Base-by-base conservation (phyloP, 1,140 invertebrate species). In the Brachionus rotundiformis region DNA sequence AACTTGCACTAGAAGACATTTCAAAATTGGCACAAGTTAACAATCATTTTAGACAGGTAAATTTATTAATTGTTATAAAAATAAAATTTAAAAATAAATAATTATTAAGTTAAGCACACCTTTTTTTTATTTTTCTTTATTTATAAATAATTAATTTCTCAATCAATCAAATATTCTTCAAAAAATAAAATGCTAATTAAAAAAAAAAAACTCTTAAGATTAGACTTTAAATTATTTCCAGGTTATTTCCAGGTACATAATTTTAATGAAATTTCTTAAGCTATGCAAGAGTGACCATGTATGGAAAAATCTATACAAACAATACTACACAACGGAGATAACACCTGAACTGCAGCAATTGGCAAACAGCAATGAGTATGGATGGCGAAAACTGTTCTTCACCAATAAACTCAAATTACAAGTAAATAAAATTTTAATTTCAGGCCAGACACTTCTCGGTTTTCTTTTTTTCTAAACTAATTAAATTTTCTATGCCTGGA, bases 301-400 rank as follows among this genome's bases (percentile, higher is more conserved):
- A 31, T 81, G 79, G 79, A 81, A 36, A 16, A 65, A 33, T 16
- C 23, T 81, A 8, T 81, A 65, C 16, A 81, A 47, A 29, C 33
- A 65, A 33, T 39, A 81, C 59, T 79, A 79, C 29, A 29, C 47
- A 1, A 39, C 19, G 11, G 59, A 63, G 19, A 79, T 79, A 16
- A 59, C 76, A 29, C 59, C 76, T 27, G 79, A 81, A 11, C 8
- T 81, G 33, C 25, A 27, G 10, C 39, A 63, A 47, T 41, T 81
- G 41, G 59, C 79, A 19, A 39, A 73, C 10, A 73, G 39, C 19
- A 63, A 16, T 13, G 47, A 54, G 41, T 29, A 63, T 44, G 79
- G 79, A 44, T 81, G 79, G 79, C 27, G 79, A 29, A 63, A 68
- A 36, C 8, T 81, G 25, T 81, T 81, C 39, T 81, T 81, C 23